Base-by-base conservation (phyloP, 2,113 vertebrate genomes). In the Heterocephalus glaber region DNA sequence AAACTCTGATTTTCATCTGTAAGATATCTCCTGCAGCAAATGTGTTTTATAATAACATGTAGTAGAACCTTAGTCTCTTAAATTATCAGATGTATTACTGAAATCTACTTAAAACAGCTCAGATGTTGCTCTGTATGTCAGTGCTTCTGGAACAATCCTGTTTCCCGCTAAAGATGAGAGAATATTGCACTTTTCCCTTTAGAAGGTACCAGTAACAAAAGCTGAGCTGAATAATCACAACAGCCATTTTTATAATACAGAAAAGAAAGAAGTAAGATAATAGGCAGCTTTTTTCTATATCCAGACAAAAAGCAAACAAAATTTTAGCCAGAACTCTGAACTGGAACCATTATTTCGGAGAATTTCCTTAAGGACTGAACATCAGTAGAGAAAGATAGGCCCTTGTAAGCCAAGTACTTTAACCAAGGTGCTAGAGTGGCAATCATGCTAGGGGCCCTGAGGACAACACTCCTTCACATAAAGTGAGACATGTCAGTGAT, bases 101-200 rank as follows among this genome's bases (percentile, higher is more conserved):
- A 93, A 41, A 96, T 83, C 82, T 72, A 30, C 79, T 93, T 90
- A 94, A 94, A 94, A 96, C 92, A 95, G 85, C 12, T 96, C 61
- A 89, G 56, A 94, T 92, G 96, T 96, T 92, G 97, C 66, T 96
- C 92, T 97, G 65, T 85, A 92, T 97, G 96, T 98, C 89, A 95
- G 93, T 97, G 95, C 91, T 84, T 90, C 90, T 28, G 52, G 80
- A 96, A 95, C 7, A 35, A 83, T 94, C 41, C 81, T 92, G 83
- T 84, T 72, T 96, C 96, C 96, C 83, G 47, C 60, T 72, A 87
- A 86, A 90, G 82, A 92, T 90, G n/a, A 92, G 89, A 70, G 88
- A 96, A 96, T 95, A 97, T 96, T 97, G 94, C 89, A 96, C 96
- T 93, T 96, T 97, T 97, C 91, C 95, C 92, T 97, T 97, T 87